Evolutionary conservation across 2,888 invertebrate genomes (phyloP).

Genomic region (Phengaris alcon): DNA sequence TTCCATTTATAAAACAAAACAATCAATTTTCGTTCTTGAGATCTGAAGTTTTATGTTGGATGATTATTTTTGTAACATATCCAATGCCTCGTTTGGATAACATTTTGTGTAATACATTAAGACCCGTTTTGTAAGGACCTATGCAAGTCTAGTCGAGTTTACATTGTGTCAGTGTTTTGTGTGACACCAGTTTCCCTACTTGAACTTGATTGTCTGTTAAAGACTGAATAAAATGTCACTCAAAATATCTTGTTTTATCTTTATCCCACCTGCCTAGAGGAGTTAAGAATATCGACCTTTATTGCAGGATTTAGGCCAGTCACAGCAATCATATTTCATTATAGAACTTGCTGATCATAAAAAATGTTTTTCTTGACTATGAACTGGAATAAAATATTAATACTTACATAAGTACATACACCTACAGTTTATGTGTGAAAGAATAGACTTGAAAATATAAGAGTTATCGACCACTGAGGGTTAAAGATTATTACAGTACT

Average conservation of each 20-base stretch:
- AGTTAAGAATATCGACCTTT: too few relatives aligned
- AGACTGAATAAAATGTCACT: conserved; percentile 58
- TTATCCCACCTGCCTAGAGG: background rate
- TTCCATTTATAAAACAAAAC: conserved; percentile 15
- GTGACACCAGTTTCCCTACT: conserved; percentile 40
- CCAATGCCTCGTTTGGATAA: conserved; percentile 17
- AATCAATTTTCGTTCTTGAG: conserved; percentile 20
- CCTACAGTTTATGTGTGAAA: too few relatives aligned
- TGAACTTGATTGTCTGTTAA: conserved; percentile 48
- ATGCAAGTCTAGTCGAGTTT: conserved; percentile 31
- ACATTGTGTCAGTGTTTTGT: conserved; percentile 30
- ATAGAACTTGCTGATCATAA: too few relatives aligned
- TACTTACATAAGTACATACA: too few relatives aligned
- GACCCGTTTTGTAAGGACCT: conserved; percentile 17
- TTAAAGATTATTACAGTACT: too few relatives aligned
- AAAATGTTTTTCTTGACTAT: too few relatives aligned
- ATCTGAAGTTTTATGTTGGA: conserved; percentile 28
- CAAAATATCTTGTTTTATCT: background rate
- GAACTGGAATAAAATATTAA: too few relatives aligned
- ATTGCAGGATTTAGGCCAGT: too few relatives aligned
- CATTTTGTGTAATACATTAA: conserved; percentile 28
- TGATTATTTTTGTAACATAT: conserved; percentile 29
- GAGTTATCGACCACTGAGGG: too few relatives aligned
- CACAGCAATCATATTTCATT: too few relatives aligned
- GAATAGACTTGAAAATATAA: too few relatives aligned